These are phyloP conservation scores for Neolamprologus ventralis DNA, from an alignment of 2,113 vertebrate genomes.

Conservation along the genomic window DNA sequence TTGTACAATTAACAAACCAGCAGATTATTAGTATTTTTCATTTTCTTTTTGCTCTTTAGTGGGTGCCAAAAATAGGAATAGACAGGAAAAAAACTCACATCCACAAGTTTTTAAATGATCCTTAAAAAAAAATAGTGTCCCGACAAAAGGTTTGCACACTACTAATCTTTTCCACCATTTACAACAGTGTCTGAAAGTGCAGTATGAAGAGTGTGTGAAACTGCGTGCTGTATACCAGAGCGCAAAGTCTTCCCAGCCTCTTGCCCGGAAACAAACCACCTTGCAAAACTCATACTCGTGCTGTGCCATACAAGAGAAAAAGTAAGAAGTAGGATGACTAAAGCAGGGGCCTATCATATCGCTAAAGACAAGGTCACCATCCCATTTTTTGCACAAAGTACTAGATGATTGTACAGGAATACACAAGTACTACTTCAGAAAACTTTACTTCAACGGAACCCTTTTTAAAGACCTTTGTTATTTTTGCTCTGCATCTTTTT, in stretches of 20 bases:
- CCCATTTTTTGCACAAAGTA: neutral
- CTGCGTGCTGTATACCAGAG: neutral
- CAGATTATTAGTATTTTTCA: neutral
- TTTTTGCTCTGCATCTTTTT: neutral
- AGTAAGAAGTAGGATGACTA: neutral
- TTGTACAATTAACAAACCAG: neutral
- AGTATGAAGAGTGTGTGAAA: neutral
- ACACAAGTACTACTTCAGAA: neutral
- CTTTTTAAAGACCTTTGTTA: neutral
- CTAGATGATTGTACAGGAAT: neutral
- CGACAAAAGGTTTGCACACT: neutral
- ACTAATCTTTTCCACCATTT: neutral
- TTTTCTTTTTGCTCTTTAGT: neutral
- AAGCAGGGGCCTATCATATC: neutral
- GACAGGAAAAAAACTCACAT: neutral
- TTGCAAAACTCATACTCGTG: neutral
- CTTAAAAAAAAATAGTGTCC: neutral
- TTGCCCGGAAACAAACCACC: neutral
- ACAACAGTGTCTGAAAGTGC: neutral
- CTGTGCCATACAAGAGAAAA: neutral
- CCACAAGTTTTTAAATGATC: neutral
- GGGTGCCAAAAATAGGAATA: neutral
- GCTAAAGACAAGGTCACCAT: neutral
- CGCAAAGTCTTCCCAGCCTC: neutral
- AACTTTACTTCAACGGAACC: neutral